phyloP scores from a whole-genome alignment of 1,140 invertebrate genomes.

The Leptinotarsa texana region DNA sequence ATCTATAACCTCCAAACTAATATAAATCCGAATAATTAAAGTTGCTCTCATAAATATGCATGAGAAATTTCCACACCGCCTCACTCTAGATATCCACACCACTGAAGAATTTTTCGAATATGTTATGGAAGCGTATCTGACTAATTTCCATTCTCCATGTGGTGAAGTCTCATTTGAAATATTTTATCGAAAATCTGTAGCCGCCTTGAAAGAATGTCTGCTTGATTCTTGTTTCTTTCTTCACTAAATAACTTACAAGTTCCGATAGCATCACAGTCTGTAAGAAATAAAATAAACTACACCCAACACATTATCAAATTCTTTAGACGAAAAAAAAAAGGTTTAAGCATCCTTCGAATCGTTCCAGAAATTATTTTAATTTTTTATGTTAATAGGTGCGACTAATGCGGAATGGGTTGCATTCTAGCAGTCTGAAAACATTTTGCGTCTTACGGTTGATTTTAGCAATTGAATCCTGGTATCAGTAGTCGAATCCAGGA shows the following conservation, averaged over 20 bases:
- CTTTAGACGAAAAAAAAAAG: not conserved
- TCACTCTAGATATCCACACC: not conserved
- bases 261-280: constrained; percentile 17
- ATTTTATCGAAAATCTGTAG: constrained; percentile 20
- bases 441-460: not conserved
- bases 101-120: not conserved
- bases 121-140: not conserved
- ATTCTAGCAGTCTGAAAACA: not conserved
- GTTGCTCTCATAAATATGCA: too few relatives aligned
- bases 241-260: constrained; percentile 12
- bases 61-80: too few relatives aligned
- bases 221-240: constrained; percentile 11
- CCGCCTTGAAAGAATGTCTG: constrained; percentile 14
- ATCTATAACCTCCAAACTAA: too few relatives aligned
- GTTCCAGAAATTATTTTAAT: not conserved
- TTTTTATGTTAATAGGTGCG: not conserved
- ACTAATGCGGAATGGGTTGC: not conserved
- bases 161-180: constrained; percentile 19
- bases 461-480: not conserved
- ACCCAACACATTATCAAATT: constrained; percentile 6
- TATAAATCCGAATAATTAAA: too few relatives aligned
- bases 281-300: constrained; percentile 13
- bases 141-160: constrained; percentile 1
- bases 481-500: too few relatives aligned
- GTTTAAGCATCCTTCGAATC: not conserved